Evolutionary conservation across 2,888 invertebrate species (phyloP).

Genomic region (Nezara viridula): DNA sequence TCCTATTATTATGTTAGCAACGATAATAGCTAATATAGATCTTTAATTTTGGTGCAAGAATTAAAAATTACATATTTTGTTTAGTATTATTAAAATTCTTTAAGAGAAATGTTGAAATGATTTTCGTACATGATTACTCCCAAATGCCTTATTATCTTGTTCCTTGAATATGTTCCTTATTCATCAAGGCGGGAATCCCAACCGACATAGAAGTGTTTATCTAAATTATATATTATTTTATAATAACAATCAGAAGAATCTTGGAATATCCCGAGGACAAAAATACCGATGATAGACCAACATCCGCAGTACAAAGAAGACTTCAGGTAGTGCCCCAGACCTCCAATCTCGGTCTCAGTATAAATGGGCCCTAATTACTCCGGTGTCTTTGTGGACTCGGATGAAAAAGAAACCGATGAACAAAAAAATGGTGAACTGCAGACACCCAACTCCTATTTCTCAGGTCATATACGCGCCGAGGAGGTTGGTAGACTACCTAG

Average conservation of each 20-base stretch:
- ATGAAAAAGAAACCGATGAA: neutral
- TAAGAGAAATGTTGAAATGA: too few relatives aligned
- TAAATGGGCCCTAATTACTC: constrained; percentile 46
- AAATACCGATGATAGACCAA: neutral
- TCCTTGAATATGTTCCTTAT: neutral
- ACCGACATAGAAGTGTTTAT: neutral
- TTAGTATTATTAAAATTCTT: too few relatives aligned
- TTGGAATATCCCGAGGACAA: neutral
- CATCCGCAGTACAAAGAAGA: neutral
- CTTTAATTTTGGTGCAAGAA: too few relatives aligned
- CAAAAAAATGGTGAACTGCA: neutral
- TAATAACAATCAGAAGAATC: neutral
- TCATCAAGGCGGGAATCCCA: neutral
- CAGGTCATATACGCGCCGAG: neutral
- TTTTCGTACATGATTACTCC: neutral
- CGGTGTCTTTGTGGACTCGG: constrained; percentile 33
- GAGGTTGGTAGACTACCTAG: neutral
- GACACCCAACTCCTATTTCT: neutral
- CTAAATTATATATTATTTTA: constrained; percentile 35
- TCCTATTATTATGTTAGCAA: too few relatives aligned
- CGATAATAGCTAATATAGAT: too few relatives aligned
- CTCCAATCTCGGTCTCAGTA: constrained; percentile 32
- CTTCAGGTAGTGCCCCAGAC: neutral
- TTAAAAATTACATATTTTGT: too few relatives aligned
- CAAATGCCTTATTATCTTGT: neutral